phyloP scores from a whole-genome alignment of 2,888 invertebrate genomes.

The Sipha maydis region DNA sequence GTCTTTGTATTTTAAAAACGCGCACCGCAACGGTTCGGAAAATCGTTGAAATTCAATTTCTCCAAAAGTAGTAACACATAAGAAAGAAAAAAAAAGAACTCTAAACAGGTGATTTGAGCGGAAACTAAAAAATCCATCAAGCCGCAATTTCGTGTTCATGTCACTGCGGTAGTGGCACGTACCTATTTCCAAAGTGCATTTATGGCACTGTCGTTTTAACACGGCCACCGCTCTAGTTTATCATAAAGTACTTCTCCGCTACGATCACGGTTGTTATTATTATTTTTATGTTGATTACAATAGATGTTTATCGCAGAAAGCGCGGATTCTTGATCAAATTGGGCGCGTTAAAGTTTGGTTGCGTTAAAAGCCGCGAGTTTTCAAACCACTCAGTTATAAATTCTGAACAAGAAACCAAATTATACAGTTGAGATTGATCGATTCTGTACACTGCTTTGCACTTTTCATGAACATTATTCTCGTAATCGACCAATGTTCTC shows the following conservation, averaged over 20 bases:
- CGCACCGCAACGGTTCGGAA: background rate
- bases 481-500: no score
- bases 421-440: no score
- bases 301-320: background rate
- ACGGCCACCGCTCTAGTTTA: background rate
- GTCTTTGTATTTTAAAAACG: slow-evolving; percentile 21
- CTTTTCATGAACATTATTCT: no score
- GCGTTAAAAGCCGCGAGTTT: no score
- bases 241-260: background rate
- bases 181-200: background rate
- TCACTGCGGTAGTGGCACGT: background rate
- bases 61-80: background rate
- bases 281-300: background rate
- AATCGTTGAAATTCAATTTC: slow-evolving; percentile 42
- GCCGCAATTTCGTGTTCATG: background rate
- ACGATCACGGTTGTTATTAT: background rate
- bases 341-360: background rate
- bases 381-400: no score
- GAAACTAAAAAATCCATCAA: background rate
- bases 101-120: background rate
- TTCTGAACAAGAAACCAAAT: no score
- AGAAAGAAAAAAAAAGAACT: background rate
- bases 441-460: no score
- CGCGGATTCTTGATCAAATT: background rate
- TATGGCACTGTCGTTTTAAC: background rate